Base-by-base conservation (phyloP, 2,888 invertebrate genomes). In the Eutolmus rufibarbis region DNA sequence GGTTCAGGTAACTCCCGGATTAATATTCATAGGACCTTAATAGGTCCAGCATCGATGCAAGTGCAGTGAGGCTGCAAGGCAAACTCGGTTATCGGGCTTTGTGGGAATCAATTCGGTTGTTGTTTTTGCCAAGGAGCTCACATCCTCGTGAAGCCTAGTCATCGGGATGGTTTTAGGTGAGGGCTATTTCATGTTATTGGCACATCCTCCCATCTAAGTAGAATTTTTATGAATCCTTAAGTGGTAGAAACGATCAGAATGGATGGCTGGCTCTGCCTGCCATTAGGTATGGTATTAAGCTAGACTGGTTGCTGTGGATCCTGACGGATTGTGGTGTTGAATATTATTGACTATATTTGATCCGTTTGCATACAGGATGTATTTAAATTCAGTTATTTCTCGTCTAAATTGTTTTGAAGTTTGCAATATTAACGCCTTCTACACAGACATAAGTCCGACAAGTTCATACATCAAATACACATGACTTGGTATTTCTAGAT, bases 21-120 rank as follows among this genome's bases (percentile, higher is more conserved):
- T 82, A 82, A 82, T 82, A 82, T 82, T 82, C 82, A 82, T 82
- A 66, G 82, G 23, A 5, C 37, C 57, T 12, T 51, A 81, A 57
- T 57, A 34, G 82, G 57, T 82, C 14, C 82, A 16, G 23, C 16
- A 66, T 66, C 66, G 28, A 66, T 66, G 66, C 28, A 28, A 66
- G 66, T 23, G 66, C 23, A 66, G 1, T 66, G 23, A 19, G 19
- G 66, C 28, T 23, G 23, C 23, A 66, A 66, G 19, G 66, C 14
- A 66, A 66, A 66, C 66, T 66, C 66, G 66, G 66, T 66, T 66
- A 66, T 66, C 23, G 66, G 66, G 66, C 66, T 66, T 66, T 66
- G 28, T 66, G 66, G 28, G 66, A 12, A 66, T 66, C 66, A 28
- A 66, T 66, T 66, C 23, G 19, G 28, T 66, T 66, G 66, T 66